These are phyloP conservation scores for Burhinus oedicnemus DNA, from an alignment of 2,113 vertebrate species.

Conservation along the genomic window DNA sequence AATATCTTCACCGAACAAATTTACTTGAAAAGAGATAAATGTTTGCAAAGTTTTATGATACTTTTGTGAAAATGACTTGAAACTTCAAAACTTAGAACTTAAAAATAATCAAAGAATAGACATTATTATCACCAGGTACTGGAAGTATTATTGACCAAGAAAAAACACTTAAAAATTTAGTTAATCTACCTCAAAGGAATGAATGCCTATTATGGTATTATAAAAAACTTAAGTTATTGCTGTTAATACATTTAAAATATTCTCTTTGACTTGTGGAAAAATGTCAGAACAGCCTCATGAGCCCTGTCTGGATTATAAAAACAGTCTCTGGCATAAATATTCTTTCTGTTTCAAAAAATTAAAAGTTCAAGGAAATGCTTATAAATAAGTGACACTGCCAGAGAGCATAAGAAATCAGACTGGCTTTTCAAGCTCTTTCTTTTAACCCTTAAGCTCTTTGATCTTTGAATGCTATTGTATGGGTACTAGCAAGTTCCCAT, in stretches of 20 bases:
- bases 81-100: background rate
- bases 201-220: background rate
- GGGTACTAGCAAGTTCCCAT: conserved; percentile 10
- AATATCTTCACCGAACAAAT: background rate
- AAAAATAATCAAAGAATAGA: background rate
- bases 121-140: background rate
- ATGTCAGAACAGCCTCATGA: background rate
- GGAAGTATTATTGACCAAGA: background rate
- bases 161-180: background rate
- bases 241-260: background rate
- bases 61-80: background rate
- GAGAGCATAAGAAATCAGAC: conserved; percentile 7
- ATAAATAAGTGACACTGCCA: conserved; percentile 7
- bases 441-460: conserved; percentile 46
- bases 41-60: background rate
- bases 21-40: background rate
- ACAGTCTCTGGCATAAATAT: background rate
- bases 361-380: conserved; percentile 3
- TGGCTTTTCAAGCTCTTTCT: background rate
- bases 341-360: conserved; percentile 15
- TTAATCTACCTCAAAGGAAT: background rate
- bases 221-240: background rate
- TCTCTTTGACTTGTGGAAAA: background rate
- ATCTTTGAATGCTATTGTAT: conserved; percentile 27
- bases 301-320: background rate